Base-by-base conservation (phyloP, 2,888 invertebrate genomes). In the Epistrophe eligans region DNA sequence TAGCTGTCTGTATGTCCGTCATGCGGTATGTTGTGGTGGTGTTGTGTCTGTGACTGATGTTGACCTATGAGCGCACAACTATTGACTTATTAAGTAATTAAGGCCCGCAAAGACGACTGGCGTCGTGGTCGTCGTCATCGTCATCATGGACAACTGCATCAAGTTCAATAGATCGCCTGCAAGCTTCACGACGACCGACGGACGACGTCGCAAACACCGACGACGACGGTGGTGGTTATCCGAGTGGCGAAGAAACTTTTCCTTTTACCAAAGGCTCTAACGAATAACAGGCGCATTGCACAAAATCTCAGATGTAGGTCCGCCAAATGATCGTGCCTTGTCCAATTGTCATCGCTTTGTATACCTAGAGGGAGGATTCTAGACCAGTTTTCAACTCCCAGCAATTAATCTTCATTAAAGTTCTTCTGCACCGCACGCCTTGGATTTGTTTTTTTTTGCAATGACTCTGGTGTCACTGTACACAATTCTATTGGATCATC, bases 351-450 rank as follows among this genome's bases (percentile, higher is more conserved):
- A 79, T 77, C 28, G 50, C 43, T 24, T 64, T 28, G 40, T 55
- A 50, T 32, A 19, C 32, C 9, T 24, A 38, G 38, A 28, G 35
- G 58, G 72, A 66, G 72, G 84, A 71, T 79, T 84, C 62, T 71
- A 67, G 84, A 45, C 66, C 70, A 70, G 60, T 55, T 35, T 79
- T 38, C 35, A 60, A 48, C 66, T 55, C 71, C 57, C 66, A 91
- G 92, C 92, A 92, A 92, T 92, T 92, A 92, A 92, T 92, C 92
- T 92, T 92, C 92, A 92, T 92, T 92, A 92, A 89, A 90, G 90
- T 88, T 38, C 17, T 52, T 32, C 60, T 55, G 66, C 64, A 28
- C 17, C 24, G 24, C 62, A 1, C 60, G 24, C 62, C 43, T 4
- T 19, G 52, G 43, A 58, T 45, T 77, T 58, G 50, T 24, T 24